Conservation (phyloP, 2,113 vertebrate genomes). For the Crotalus viridis region DNA sequence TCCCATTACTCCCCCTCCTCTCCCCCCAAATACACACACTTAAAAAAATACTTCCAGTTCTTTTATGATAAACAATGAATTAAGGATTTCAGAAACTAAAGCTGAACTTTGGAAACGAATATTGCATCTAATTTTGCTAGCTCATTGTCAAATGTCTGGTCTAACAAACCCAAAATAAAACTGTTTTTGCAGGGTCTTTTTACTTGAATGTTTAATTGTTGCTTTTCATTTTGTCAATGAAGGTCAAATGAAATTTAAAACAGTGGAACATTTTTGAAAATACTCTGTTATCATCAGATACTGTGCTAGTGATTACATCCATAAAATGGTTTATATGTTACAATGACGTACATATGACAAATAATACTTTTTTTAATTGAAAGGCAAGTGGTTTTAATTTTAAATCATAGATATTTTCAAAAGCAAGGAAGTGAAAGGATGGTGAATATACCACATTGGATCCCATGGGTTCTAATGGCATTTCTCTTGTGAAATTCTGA, state of each 20-base stretch:
- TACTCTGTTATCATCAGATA: conserved; percentile 66
- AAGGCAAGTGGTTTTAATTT: conserved; percentile 61
- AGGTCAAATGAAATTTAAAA: conserved; percentile 70
- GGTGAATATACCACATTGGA: conserved; percentile 51
- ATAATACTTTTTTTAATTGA: conserved; percentile 72
- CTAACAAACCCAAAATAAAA: conserved; percentile 36
- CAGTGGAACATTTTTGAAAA: conserved; percentile 69
- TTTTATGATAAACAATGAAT: conserved; percentile 32
- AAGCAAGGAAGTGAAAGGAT: conserved; percentile 13
- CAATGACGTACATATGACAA: conserved; percentile 63
- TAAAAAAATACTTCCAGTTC: conserved; percentile 26
- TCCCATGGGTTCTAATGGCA: conserved; percentile 72
- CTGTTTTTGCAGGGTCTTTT: conserved; percentile 52
- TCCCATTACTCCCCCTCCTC: neutral
- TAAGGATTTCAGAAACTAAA: conserved; percentile 52
- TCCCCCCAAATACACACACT: neutral
- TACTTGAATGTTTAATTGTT: neutral
- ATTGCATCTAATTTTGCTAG: conserved; percentile 43
- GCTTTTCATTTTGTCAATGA: conserved; percentile 66
- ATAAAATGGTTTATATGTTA: conserved; percentile 70
- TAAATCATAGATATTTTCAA: conserved; percentile 56
- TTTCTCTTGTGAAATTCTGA: conserved; percentile 71
- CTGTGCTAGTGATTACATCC: conserved; percentile 66
- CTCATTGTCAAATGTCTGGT: conserved; percentile 48
- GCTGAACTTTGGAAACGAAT: conserved; percentile 41